Evolutionary conservation across 2,888 invertebrate species (phyloP).

Genomic region (Archips xylosteana): DNA sequence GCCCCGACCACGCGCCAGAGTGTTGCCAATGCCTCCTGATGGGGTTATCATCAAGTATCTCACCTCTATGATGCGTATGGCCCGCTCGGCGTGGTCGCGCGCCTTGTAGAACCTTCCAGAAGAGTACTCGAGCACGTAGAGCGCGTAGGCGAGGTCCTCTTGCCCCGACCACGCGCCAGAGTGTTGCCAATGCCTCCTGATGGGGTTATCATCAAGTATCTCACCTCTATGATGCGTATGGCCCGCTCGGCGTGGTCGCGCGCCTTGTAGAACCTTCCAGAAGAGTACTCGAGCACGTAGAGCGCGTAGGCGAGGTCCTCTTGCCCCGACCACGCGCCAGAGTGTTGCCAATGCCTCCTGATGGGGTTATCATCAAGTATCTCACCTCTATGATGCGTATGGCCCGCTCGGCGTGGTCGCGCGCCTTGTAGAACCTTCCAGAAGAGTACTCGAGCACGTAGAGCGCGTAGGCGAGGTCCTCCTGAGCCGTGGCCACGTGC

Average conservation of each 20-base stretch:
- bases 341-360: no score
- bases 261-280: slow-evolving; percentile 93
- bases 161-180: slow-evolving; percentile 65
- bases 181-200: no score
- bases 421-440: slow-evolving; percentile 93
- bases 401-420: slow-evolving; percentile 93
- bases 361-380: no score
- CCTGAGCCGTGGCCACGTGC: slow-evolving; percentile 95
- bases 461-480: slow-evolving; percentile 96
- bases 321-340: slow-evolving; percentile 67
- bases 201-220: no score
- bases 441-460: slow-evolving; percentile 97
- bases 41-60: not conserved
- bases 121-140: slow-evolving; percentile 96
- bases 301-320: slow-evolving; percentile 97
- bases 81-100: slow-evolving; percentile 92
- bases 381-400: slow-evolving; percentile 90
- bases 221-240: slow-evolving; percentile 90
- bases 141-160: slow-evolving; percentile 97
- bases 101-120: slow-evolving; percentile 94
- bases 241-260: slow-evolving; percentile 93
- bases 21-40: slow-evolving; percentile 89
- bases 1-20: slow-evolving; percentile 92
- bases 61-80: slow-evolving; percentile 91
- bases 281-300: slow-evolving; percentile 96